Conservation (phyloP, 2,113 vertebrate genomes). For the Hypomesus transpacificus region DNA sequence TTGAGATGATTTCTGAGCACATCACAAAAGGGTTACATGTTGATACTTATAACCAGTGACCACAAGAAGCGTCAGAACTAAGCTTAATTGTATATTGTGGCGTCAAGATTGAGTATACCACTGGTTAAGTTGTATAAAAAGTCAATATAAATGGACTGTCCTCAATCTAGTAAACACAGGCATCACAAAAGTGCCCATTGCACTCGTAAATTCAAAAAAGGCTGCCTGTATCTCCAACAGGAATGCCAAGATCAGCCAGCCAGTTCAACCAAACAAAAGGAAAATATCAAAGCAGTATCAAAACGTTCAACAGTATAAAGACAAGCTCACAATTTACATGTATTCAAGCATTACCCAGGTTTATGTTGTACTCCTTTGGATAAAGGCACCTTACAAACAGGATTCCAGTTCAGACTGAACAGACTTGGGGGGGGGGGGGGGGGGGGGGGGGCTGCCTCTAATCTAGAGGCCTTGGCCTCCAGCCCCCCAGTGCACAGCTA, state of each 20-base stretch:
- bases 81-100: too few species aligned
- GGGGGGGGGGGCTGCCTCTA: too few species aligned
- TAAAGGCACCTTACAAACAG: slow-evolving; percentile 62
- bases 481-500: slow-evolving; percentile 34
- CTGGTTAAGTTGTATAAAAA: background rate
- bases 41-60: too few species aligned
- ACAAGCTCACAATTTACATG: slow-evolving; percentile 63
- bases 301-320: slow-evolving; percentile 52
- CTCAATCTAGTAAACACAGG: background rate
- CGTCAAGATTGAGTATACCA: too few species aligned
- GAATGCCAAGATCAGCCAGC: too few species aligned
- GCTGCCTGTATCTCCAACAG: too few species aligned
- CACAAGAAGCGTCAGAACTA: too few species aligned
- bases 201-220: too few species aligned
- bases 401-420: slow-evolving; percentile 49
- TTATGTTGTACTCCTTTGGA: slow-evolving; percentile 68
- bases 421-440: too few species aligned
- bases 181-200: background rate
- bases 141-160: background rate
- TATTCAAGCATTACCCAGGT: slow-evolving; percentile 82
- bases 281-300: slow-evolving; percentile 48
- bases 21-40: too few species aligned
- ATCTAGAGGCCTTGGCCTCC: slow-evolving; percentile 26
- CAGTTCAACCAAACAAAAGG: background rate
- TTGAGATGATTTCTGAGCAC: slow-evolving; percentile 2